A percentile compares a stretch with the other conserved stretches of the same genome.
These are phyloP conservation scores for Rhysida immarginata DNA, from an alignment of 1,140 invertebrate species.

Conservation along the genomic window DNA sequence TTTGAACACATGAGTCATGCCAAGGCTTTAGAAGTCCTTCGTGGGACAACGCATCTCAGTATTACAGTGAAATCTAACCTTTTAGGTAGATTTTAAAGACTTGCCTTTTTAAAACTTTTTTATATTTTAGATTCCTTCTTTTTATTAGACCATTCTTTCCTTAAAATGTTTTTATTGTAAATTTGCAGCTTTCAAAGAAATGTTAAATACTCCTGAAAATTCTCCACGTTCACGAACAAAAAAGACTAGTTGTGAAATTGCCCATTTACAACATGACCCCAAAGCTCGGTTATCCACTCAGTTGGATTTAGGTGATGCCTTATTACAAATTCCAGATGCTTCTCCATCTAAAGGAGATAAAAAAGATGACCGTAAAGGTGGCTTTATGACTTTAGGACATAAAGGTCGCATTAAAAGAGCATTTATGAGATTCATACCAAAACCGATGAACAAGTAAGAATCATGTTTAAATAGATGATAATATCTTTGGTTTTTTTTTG, in stretches of 20 bases:
- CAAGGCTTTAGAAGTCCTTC: slow-evolving; percentile 78
- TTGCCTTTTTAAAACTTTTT: neutral
- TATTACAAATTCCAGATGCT: slow-evolving; percentile 23
- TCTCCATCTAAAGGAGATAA: slow-evolving; percentile 9
- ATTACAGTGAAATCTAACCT: slow-evolving; percentile 96
- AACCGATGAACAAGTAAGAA: slow-evolving; percentile 59
- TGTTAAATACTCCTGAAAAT: slow-evolving; percentile 70
- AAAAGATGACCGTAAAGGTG: slow-evolving; percentile 40
- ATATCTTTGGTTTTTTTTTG: no score
- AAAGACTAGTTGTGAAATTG: slow-evolving; percentile 29
- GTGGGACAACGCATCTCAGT: slow-evolving; percentile 84
- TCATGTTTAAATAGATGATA: no score
- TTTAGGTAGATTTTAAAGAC: slow-evolving; percentile 35
- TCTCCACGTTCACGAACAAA: slow-evolving; percentile 50
- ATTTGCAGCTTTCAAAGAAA: slow-evolving; percentile 53
- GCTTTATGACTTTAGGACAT: slow-evolving; percentile 71
- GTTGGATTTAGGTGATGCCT: slow-evolving; percentile 26
- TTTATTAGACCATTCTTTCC: slow-evolving; percentile 2
- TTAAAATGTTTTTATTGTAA: slow-evolving; percentile 2
- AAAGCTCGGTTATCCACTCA: slow-evolving; percentile 24
- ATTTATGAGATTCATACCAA: slow-evolving; percentile 75
- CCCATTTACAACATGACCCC: slow-evolving; percentile 23
- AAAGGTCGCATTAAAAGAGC: slow-evolving; percentile 72
- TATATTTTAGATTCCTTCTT: slow-evolving; percentile 15
- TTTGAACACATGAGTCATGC: slow-evolving; percentile 82